Base-by-base conservation (phyloP, 2,797 vertebrate genomes). In the Leptatherina wallacei region DNA sequence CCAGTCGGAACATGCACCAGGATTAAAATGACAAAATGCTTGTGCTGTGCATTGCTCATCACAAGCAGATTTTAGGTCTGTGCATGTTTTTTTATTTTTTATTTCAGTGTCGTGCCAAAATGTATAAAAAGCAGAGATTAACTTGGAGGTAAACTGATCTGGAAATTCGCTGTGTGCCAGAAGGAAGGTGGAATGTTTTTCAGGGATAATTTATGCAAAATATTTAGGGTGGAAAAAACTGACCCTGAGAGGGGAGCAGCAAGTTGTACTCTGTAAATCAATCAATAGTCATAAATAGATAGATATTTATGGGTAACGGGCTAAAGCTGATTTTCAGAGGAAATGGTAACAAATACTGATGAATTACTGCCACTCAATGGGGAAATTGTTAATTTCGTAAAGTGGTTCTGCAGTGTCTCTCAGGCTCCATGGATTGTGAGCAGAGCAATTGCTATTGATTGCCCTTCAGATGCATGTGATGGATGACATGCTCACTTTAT, bases 311-410 rank as follows among this genome's bases (percentile, higher is more conserved):
- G 47, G 10, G 35, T 64, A 67, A 70, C 18, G 4, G 27, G 44
- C 32, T 32, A 61, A 51, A 73, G 59, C 22, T 75, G 38, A 69
- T 66, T 73, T 59, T 55, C 35, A 42, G 56, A 66, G 44, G n/a
- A 49, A 60, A 35, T 27, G 56, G 61, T 79, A 36, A 29, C 76
- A 65, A 84, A 78, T 4, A 0, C 36, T 24, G 56, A 88, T 86
- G 70, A 86, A 80, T 86, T 86, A 78, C 60, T 75, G 78, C 56
- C 59, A 65, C 61, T 82, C 64, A 78, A 78, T 42, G 36, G 73
- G 33, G 58, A 71, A 65, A 73, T 56, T 80, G 62, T 79, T 89
- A 55, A 93, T 92, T 87, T 87, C 69, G 83, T 80, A 80, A 89
- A 90, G 85, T 90, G 77, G 69, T 81, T 44, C 75, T 67, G 29